A percentile compares a stretch with the other conserved stretches of the same genome.
phyloP scores from a whole-genome alignment of 2,888 invertebrate genomes.

The Philereme vetulata region DNA sequence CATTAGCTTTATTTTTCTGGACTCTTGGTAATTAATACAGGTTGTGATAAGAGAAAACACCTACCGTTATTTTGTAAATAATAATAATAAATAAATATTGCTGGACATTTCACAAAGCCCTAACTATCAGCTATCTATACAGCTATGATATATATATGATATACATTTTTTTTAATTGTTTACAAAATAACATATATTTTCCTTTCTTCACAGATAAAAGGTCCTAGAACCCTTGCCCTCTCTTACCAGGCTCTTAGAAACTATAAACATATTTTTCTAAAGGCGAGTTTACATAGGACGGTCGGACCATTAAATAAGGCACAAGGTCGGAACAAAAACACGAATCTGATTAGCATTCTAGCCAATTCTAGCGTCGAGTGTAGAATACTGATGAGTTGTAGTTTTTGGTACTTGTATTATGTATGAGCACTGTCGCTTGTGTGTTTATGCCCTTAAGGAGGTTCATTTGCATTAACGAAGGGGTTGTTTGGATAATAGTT shows the following conservation, averaged over 20 bases:
- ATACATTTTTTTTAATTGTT: no score
- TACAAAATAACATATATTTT: no score
- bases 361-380: constrained; percentile 41
- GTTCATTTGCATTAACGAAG: constrained; percentile 7
- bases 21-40: no score
- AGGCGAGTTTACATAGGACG: constrained; percentile 54
- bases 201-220: not conserved
- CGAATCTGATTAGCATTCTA: constrained; percentile 57
- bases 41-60: not conserved
- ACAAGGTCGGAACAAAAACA: constrained; percentile 57
- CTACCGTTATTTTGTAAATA: no score
- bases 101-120: no score
- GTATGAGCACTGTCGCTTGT: constrained; percentile 9
- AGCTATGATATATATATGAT: no score
- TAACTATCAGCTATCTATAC: no score
- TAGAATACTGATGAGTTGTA: constrained; percentile 48
- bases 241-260: constrained; percentile 35
- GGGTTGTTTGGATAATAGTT: not conserved
- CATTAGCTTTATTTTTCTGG: not conserved
- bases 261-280: constrained; percentile 45
- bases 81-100: no score
- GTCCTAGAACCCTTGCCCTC: constrained; percentile 2
- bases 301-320: constrained; percentile 49
- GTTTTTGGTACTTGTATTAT: constrained; percentile 15
- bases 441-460: constrained; percentile 1